Evolutionary conservation across 2,888 invertebrate species (phyloP).

Genomic region (Dryomyza anilis): DNA sequence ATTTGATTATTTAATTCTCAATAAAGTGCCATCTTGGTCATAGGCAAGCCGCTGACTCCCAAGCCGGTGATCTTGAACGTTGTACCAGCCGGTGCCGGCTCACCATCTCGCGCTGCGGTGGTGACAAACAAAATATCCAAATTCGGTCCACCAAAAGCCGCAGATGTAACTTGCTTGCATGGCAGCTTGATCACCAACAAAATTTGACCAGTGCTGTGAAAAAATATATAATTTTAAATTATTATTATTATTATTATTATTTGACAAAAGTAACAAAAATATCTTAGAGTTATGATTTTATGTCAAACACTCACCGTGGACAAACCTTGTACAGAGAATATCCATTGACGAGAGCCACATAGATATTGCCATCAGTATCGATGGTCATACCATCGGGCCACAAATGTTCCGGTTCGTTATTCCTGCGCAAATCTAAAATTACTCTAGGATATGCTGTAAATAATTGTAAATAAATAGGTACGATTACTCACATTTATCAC

Average conservation of each 20-base stretch:
- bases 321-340: constrained; percentile 64
- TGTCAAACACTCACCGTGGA: constrained; percentile 47
- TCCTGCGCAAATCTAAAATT: constrained; percentile 65
- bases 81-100: constrained; percentile 63
- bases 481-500: neutral
- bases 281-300: constrained; percentile 9
- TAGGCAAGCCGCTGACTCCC: constrained; percentile 63
- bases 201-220: constrained; percentile 63
- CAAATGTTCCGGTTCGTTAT: constrained; percentile 51
- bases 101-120: constrained; percentile 61
- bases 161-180: constrained; percentile 71
- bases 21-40: constrained; percentile 46
- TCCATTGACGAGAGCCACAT: constrained; percentile 77
- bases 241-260: too few species aligned
- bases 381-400: constrained; percentile 81
- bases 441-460: constrained; percentile 63
- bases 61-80: constrained; percentile 67
- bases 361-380: constrained; percentile 76
- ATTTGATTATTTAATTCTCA: too few species aligned
- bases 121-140: constrained; percentile 74
- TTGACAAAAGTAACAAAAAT: too few species aligned
- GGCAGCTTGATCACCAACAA: constrained; percentile 68
- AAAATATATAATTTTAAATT: too few species aligned
- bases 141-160: constrained; percentile 72
- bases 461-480: neutral